Percentiles rank a stretch among this genome's conserved stretches.
Evolutionary conservation across 1,140 invertebrate species (phyloP).

Genomic region (Eumeta japonica): DNA sequence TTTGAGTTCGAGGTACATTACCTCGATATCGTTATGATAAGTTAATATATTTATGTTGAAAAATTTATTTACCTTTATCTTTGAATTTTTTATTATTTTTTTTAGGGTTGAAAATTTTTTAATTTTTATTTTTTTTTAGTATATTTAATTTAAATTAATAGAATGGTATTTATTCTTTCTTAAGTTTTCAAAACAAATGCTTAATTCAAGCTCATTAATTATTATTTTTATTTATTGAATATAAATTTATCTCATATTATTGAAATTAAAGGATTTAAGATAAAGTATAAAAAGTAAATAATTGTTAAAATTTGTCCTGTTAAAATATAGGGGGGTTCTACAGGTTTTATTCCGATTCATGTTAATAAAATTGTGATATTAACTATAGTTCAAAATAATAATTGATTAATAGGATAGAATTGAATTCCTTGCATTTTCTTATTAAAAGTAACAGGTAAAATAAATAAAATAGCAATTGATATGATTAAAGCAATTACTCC

Average conservation of each 20-base stretch:
- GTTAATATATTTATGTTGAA: slow-evolving; percentile 62
- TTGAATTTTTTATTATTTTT: slow-evolving; percentile 57
- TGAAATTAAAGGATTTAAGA: slow-evolving; percentile 48
- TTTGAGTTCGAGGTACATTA: slow-evolving; percentile 60
- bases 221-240: too few species aligned
- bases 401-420: slow-evolving; percentile 58
- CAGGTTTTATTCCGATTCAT: slow-evolving; percentile 61
- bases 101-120: slow-evolving; percentile 33
- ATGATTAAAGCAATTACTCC: slow-evolving; percentile 63
- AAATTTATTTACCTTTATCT: slow-evolving; percentile 53
- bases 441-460: slow-evolving; percentile 50
- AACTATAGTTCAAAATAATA: slow-evolving; percentile 56
- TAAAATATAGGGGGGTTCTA: slow-evolving; percentile 60
- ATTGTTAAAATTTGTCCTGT: slow-evolving; percentile 58
- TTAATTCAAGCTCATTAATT: slow-evolving; percentile 62
- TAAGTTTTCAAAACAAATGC: slow-evolving; percentile 68
- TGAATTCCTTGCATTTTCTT: slow-evolving; percentile 43
- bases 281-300: slow-evolving; percentile 56
- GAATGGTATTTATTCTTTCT: slow-evolving; percentile 57
- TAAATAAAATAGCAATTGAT: slow-evolving; percentile 61
- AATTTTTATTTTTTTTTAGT: slow-evolving; percentile 32
- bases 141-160: slow-evolving; percentile 58
- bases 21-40: slow-evolving; percentile 64
- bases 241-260: slow-evolving; percentile 57
- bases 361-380: slow-evolving; percentile 58